These are phyloP conservation scores for Bimastos eiseni DNA, from an alignment of 2,888 invertebrate species.

Conservation along the genomic window DNA sequence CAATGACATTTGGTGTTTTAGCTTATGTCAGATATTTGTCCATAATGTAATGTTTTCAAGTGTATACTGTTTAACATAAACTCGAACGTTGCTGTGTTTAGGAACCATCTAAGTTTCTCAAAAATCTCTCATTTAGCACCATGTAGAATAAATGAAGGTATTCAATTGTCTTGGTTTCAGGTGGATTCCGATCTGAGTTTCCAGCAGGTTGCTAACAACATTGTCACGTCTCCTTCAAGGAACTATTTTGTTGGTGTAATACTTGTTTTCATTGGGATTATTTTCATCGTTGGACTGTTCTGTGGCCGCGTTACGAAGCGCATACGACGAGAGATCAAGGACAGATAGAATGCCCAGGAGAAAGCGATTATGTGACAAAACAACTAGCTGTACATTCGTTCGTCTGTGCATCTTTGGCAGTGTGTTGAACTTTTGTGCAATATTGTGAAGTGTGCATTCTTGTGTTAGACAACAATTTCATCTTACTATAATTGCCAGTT, in stretches of 20 bases:
- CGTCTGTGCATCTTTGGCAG: background rate
- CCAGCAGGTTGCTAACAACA: constrained; percentile 32
- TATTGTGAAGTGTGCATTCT: constrained; percentile 7
- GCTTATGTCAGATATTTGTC: too few relatives aligned
- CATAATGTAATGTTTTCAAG: too few relatives aligned
- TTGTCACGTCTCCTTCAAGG: constrained; percentile 70
- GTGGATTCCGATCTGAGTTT: constrained; percentile 24
- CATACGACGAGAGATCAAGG: constrained; percentile 63
- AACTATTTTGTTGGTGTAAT: constrained; percentile 83
- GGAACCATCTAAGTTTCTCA: too few relatives aligned
- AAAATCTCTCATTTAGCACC: too few relatives aligned
- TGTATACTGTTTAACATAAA: too few relatives aligned
- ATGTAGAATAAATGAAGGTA: too few relatives aligned
- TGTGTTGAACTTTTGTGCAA: background rate
- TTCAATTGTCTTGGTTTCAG: background rate
- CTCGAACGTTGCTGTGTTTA: too few relatives aligned
- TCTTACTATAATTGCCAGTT: background rate
- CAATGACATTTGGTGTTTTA: too few relatives aligned
- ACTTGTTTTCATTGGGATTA: constrained; percentile 77
- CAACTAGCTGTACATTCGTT: background rate
- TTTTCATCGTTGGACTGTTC: constrained; percentile 89
- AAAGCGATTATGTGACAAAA: background rate
- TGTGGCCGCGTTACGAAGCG: constrained; percentile 88
- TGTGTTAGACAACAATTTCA: constrained; percentile 13
- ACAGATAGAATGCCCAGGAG: constrained; percentile 52